Percentiles rank a stretch among this genome's conserved stretches.
These are phyloP conservation scores for Drosophila pseudotakahashii DNA, from an alignment of 2,888 invertebrate species.

Conservation along the genomic window DNA sequence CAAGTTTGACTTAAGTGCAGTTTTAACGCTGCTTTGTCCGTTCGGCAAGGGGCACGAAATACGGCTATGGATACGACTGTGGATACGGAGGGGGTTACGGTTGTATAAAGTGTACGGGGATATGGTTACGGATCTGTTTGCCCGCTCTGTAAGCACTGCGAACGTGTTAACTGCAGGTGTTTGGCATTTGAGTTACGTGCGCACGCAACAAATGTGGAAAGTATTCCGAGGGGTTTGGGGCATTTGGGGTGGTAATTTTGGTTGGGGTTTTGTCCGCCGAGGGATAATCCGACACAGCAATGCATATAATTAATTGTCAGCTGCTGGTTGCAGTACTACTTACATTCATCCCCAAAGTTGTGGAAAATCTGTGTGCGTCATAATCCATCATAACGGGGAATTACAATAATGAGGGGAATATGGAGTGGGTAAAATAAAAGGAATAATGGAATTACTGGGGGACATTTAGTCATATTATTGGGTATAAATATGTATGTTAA, in stretches of 20 bases:
- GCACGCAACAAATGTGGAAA: slow-evolving; percentile 67
- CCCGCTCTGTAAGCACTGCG: slow-evolving; percentile 57
- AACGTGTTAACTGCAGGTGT: slow-evolving; percentile 78
- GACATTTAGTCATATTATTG: no score
- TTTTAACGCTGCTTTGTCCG: slow-evolving; percentile 70
- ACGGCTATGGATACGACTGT: slow-evolving; percentile 26
- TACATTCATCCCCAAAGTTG: slow-evolving; percentile 18
- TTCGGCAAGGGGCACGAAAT: slow-evolving; percentile 40
- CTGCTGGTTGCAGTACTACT: slow-evolving; percentile 34
- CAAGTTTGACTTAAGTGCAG: slow-evolving; percentile 77
- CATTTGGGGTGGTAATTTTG: not conserved
- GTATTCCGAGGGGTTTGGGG: not conserved
- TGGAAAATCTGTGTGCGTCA: slow-evolving; percentile 48
- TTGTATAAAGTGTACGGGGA: slow-evolving; percentile 14
- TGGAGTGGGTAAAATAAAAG: no score
- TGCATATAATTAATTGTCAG: slow-evolving; percentile 67
- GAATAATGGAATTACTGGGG: no score
- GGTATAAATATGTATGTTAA: no score
- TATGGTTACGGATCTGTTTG: slow-evolving; percentile 45
- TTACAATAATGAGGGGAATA: slow-evolving; percentile 35
- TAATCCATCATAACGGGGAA: slow-evolving; percentile 56
- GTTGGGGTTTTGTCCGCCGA: not conserved
- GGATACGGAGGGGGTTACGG: slow-evolving; percentile 2
- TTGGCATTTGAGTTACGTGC: slow-evolving; percentile 75
- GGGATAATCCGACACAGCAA: slow-evolving; percentile 14